Evolutionary conservation across 2,113 vertebrate species (phyloP).

Genomic region (Greenwoodochromis staneri): DNA sequence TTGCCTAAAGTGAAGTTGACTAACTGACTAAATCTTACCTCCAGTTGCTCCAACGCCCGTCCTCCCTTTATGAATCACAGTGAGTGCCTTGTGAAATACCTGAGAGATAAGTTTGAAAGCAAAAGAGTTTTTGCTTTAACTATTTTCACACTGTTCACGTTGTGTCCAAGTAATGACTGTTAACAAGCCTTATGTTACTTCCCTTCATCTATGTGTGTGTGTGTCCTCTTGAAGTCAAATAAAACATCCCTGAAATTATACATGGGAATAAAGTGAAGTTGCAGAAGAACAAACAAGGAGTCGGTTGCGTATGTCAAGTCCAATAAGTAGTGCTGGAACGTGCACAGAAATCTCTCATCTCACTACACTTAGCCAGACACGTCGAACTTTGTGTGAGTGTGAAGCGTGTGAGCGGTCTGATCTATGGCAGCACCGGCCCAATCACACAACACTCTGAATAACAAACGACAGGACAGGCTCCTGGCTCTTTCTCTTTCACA

Average conservation of each 20-base stretch:
- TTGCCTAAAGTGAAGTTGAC: neutral
- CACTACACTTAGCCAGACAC: neutral
- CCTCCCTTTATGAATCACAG: neutral
- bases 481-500: neutral
- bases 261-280: constrained; percentile 34
- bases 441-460: constrained; percentile 9
- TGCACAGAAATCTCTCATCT: constrained; percentile 25
- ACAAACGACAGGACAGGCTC: constrained; percentile 18
- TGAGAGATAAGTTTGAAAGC: neutral
- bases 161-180: neutral
- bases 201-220: neutral
- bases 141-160: constrained; percentile 6
- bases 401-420: constrained; percentile 28
- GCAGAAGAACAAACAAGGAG: constrained; percentile 24
- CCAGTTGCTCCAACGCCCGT: neutral
- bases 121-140: neutral
- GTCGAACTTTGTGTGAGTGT: constrained; percentile 10
- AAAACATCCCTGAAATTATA: neutral
- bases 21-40: neutral
- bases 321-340: constrained; percentile 5
- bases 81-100: neutral
- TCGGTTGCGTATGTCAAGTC: neutral
- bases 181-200: constrained; percentile 1
- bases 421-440: neutral
- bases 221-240: neutral